Base-by-base conservation (phyloP, 2,113 vertebrate genomes). In the Ploceus nigricollis region DNA sequence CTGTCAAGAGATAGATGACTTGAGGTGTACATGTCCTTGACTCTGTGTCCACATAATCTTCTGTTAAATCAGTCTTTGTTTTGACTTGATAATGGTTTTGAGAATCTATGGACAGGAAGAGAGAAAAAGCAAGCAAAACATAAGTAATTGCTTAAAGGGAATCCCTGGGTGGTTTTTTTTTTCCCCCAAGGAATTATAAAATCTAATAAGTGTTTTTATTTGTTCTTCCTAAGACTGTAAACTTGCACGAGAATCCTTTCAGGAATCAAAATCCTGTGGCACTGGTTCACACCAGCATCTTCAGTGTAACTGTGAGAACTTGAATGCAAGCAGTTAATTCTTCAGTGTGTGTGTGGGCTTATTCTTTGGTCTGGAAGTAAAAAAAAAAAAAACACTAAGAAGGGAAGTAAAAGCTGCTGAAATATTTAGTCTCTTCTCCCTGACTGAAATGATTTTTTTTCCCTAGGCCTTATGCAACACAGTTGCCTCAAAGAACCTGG, bases 401-500 rank as follows among this genome's bases (percentile, higher is more conserved):
- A 48, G 51, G 28, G 6, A 30, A 15, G n/a, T 93, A 76, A 93
- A 91, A 87, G 65, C 73, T 79, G 10, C 65, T 89, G 81, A 94
- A 95, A 87, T 91, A 91, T 42, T 87, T 89, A 73, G 44, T 60
- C n/a, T 89, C 44, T 78, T 80, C 51, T 89, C 25, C 28, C 25
- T 77, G 39, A 51, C 45, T 56, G 31, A 76, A 85, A 82, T 2
- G 0, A 18, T n/a, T 40, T 89, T 86, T 40, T 70, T 30, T 80
- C 17, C 30, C 11, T 15, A n/a, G 56, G 44, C 42, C 23, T 56
- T 44, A 96, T 69, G 54, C 48, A 94, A 85, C 83, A 40, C 22
- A 42, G 69, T 91, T 87, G 83, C 87, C 89, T 94, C 73, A 93
- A 92, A 92, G 73, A 89, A 91, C 73, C 83, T 94, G 89, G 51